Evolutionary conservation across 1,140 invertebrate genomes (phyloP).

Genomic region (Drosophila navojoa): DNA sequence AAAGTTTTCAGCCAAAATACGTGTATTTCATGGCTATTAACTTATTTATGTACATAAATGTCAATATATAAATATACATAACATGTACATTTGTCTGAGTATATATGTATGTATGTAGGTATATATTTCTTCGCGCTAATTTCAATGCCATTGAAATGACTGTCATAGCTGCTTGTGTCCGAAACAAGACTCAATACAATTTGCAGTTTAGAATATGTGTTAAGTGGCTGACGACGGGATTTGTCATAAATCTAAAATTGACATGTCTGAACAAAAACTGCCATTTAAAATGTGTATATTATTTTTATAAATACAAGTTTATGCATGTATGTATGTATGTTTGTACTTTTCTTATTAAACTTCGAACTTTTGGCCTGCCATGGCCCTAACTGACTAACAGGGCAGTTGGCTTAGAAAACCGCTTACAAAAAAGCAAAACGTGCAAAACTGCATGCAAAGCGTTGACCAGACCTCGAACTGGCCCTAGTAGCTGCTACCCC

Average conservation of each 20-base stretch:
- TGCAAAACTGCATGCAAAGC: slow-evolving; percentile 18
- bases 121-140: slow-evolving; percentile 9
- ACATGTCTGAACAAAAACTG: slow-evolving; percentile 8
- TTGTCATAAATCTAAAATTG: slow-evolving; percentile 42
- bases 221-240: slow-evolving; percentile 33
- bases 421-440: slow-evolving; percentile 12
- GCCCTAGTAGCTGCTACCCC: not conserved
- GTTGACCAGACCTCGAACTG: slow-evolving; percentile 54
- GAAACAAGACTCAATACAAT: slow-evolving; percentile 27
- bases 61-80: too few relatives aligned
- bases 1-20: slow-evolving; percentile 10
- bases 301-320: slow-evolving; percentile 6
- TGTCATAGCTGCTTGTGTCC: slow-evolving; percentile 22
- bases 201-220: slow-evolving; percentile 42
- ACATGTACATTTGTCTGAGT: not conserved
- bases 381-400: slow-evolving; percentile 56
- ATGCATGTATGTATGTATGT: not conserved
- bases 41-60: not conserved
- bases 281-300: not conserved
- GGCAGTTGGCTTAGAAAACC: slow-evolving; percentile 65
- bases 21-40: not conserved
- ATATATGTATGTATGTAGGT: not conserved
- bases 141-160: slow-evolving; percentile 39
- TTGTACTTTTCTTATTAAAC: slow-evolving; percentile 36
- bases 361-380: slow-evolving; percentile 48